A percentile compares a stretch with the other conserved stretches of the same genome.
phyloP scores from a whole-genome alignment of 1,140 invertebrate species.

The Mya arenaria region DNA sequence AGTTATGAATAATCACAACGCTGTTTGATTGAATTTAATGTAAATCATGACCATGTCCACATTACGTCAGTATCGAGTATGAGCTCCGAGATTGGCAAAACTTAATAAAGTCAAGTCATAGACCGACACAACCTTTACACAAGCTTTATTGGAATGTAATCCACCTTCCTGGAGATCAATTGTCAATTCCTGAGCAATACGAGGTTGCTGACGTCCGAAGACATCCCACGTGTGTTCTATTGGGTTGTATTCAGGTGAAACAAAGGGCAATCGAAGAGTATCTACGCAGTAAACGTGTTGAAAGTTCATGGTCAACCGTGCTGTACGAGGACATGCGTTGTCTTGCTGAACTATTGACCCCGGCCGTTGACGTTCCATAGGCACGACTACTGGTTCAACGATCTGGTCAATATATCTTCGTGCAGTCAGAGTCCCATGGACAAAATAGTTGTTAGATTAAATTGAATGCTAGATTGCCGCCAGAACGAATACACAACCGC shows the following conservation, averaged over 20 bases:
- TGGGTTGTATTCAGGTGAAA: neutral
- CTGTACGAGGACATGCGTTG: neutral
- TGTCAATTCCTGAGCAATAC: neutral
- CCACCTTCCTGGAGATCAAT: neutral
- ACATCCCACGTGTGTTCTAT: conserved; percentile 5
- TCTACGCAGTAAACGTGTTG: neutral
- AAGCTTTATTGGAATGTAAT: no score
- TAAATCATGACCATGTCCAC: no score
- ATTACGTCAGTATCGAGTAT: no score
- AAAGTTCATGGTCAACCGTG: neutral
- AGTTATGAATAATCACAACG: no score
- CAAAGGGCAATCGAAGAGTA: neutral
- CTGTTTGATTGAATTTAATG: no score
- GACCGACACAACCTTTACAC: no score
- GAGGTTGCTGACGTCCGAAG: neutral
- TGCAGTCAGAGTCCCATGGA: neutral
- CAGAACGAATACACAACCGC: no score
- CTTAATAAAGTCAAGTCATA: no score
- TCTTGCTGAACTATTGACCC: neutral
- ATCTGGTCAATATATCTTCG: conserved; percentile 4
- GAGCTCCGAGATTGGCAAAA: no score
- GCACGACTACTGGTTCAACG: neutral
- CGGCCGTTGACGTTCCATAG: neutral
- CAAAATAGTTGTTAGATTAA: no score
- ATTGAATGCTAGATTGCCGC: no score